Base-by-base conservation (phyloP, 1,140 invertebrate species). In the Anthonomus grandis region DNA sequence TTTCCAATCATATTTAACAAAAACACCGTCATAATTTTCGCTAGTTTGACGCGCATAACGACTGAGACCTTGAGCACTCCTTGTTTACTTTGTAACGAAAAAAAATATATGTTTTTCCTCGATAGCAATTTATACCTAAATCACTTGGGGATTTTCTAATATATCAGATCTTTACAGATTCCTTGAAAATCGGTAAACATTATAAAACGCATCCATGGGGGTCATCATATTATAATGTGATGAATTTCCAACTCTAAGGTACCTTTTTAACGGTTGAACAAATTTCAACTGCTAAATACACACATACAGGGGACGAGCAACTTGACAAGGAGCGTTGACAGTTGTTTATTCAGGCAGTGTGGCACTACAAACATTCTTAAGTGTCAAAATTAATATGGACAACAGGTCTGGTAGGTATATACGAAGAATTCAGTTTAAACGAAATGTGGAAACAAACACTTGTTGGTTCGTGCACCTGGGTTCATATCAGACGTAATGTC, bases 311-410 rank as follows among this genome's bases (percentile, higher is more conserved):
- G 49, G 44, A 54, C 41, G n/a, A n/a, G n/a, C n/a, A n/a, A n/a
- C n/a, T n/a, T n/a, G n/a, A n/a, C n/a, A n/a, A n/a, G n/a, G n/a
- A n/a, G n/a, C n/a, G n/a, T n/a, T n/a, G n/a, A n/a, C n/a, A n/a
- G 45, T 45, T 63, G 47, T 65, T 65, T 65, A 50, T 38, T 27
- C 60, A 65, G 57, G 60, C 50, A 57, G 34, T 64, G 60, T 64
- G 57, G 63, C 57, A 62, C 60, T 50, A 57, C 57, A 65, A 63
- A 60, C 54, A 65, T 53, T 49, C 49, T 49, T 63, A 65, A 65
- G 63, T 65, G 63, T 65, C 60, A 65, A 65, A 65, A 65, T 65
- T 65, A 65, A 65, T 60, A 65, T 62, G 57, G 55, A 56, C 53
- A 64, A 64, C 63, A 64, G 48, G 45, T n/a, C n/a, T n/a, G n/a